Evolutionary conservation across 2,113 vertebrate species (phyloP).

Genomic region (Heteronetta atricapilla): DNA sequence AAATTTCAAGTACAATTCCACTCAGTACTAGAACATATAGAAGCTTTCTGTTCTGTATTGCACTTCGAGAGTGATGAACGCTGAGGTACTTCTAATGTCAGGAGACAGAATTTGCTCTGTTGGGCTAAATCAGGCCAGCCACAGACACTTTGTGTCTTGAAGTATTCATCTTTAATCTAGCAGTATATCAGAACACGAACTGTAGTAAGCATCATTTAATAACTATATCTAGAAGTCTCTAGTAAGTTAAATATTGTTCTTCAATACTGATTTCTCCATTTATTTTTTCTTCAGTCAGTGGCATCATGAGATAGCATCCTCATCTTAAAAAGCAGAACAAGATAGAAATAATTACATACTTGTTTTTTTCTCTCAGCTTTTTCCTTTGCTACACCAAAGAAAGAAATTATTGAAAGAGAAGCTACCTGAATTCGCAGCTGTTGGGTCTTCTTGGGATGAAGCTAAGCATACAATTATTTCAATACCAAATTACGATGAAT

Average conservation of each 20-base stretch:
- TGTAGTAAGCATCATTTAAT: not conserved
- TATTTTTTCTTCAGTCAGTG: not conserved
- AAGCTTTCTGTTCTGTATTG: not conserved
- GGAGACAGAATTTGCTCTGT: not conserved
- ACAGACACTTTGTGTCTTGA: not conserved
- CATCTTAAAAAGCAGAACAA: not conserved
- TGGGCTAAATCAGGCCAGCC: not conserved
- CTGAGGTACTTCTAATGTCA: not conserved
- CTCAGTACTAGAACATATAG: fast-evolving
- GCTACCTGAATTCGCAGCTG: not conserved
- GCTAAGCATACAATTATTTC: not conserved
- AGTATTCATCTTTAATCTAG: not conserved
- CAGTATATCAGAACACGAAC: not conserved
- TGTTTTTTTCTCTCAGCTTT: not conserved
- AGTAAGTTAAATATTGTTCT: not conserved
- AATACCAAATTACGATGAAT: not conserved
- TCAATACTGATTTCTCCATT: not conserved
- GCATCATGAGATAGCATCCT: not conserved
- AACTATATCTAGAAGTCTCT: no score
- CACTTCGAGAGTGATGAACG: not conserved
- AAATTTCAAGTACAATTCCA: not conserved
- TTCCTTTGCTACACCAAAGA: not conserved
- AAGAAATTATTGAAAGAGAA: not conserved
- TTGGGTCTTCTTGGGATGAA: not conserved
- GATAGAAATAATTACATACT: not conserved